Base-by-base conservation (phyloP, 53 echinoderm and acorn worm species). In the Paracentrotus lividus region DNA sequence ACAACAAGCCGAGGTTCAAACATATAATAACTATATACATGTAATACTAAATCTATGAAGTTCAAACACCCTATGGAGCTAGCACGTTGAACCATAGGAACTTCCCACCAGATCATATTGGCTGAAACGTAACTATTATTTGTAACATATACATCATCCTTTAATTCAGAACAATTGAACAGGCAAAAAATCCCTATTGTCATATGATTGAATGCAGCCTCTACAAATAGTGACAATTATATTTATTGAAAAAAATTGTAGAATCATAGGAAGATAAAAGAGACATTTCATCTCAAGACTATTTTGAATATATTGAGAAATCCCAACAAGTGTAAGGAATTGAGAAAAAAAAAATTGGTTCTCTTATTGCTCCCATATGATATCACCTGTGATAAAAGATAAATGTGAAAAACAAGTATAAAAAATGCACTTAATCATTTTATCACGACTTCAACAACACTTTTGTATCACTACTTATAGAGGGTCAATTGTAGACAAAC, bases 121-220 rank as follows among this genome's bases (percentile, higher is more conserved):
- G n/a, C 13, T 29, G 31, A 64, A 4, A 29, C 18, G 40, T 38
- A 72, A 36, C 38, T 72, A 38, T 18, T n/a, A n/a, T n/a, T n/a
- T n/a, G n/a, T 72, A 40, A 21, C 8, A 36, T 0, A 0, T 36
- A 15, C 4, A 36, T 72, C 18, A 18, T 16, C 69, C 34, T 69
- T 69, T 69, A 38, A 69, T 69, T 69, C 36, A 16, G 40, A 40
- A 38, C 72, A 40, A 32, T 40, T n/a, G n/a, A 21, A 72, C 21
- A 6, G 12, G 36, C 16, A 72, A 15, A 72, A 0, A 72, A 16
- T 20, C 16, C 16, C 18, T 38, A 5, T 40, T 72, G 72, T 36
- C 72, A 72, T 1, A 10, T 72, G 32, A 81, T 81, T 81, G 81
- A 47, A 81, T n/a, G 81, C 81, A 81, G 81, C 81, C 81, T 81